Evolutionary conservation across 2,113 vertebrate genomes (phyloP).

Genomic region (Bujurquina vittata): DNA sequence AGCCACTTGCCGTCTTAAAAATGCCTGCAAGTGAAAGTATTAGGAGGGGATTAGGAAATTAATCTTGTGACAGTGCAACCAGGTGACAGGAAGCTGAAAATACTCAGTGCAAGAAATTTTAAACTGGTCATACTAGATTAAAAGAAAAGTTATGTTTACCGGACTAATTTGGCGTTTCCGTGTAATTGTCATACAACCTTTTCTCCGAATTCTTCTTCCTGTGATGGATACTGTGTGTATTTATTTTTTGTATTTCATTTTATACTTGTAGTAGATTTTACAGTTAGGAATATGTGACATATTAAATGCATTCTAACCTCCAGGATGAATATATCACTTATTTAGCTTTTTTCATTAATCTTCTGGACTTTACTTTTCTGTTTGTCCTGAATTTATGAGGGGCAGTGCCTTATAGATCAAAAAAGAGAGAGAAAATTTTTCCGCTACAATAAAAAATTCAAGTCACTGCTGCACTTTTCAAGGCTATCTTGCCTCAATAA

Average conservation of each 20-base stretch:
- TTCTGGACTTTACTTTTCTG: background rate
- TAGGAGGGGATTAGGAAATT: conserved; percentile 63
- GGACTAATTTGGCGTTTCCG: background rate
- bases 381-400: background rate
- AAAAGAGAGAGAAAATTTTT: background rate
- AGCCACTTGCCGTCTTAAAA: conserved; percentile 39
- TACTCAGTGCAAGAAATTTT: conserved; percentile 22
- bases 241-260: background rate
- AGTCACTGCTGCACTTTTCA: background rate
- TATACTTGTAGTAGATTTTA: background rate
- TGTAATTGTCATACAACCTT: background rate
- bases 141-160: conserved; percentile 12
- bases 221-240: background rate
- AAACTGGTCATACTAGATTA: conserved; percentile 41
- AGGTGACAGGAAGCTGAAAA: conserved; percentile 46
- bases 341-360: too few relatives aligned
- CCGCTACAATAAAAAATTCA: background rate
- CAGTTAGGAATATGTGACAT: background rate
- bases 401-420: background rate
- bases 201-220: background rate
- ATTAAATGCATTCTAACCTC: background rate
- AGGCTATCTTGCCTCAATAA: background rate
- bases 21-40: conserved; percentile 59
- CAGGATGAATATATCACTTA: background rate
- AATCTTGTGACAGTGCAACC: conserved; percentile 55